phyloP scores from a whole-genome alignment of 1,140 invertebrate species.

The Drosophila pruinosa region DNA sequence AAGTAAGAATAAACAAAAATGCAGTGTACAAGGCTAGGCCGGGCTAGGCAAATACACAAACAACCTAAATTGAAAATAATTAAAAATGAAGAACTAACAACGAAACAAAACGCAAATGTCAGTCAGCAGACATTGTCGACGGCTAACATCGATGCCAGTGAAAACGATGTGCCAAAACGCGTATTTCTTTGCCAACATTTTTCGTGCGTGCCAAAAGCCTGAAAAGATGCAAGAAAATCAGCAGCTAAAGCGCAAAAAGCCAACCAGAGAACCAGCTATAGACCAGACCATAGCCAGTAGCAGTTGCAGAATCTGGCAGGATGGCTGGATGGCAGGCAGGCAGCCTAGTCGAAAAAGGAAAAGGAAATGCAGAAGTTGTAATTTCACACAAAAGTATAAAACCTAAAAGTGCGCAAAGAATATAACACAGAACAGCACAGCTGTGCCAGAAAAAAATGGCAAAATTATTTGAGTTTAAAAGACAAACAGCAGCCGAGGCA shows the following conservation, averaged over 20 bases:
- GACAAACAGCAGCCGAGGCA: slow-evolving; percentile 76
- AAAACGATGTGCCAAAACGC: slow-evolving; percentile 27
- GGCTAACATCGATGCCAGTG: slow-evolving; percentile 23
- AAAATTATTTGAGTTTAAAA: slow-evolving; percentile 81
- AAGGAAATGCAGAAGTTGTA: slow-evolving; percentile 80
- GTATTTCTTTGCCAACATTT: slow-evolving; percentile 70
- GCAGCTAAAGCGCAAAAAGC: slow-evolving; percentile 28
- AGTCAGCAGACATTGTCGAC: slow-evolving; percentile 4
- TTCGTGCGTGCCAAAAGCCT: slow-evolving; percentile 77
- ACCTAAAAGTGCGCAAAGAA: slow-evolving; percentile 67
- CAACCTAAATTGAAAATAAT: slow-evolving; percentile 62
- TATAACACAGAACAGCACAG: slow-evolving; percentile 27
- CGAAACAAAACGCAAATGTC: slow-evolving; percentile 44
- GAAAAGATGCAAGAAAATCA: slow-evolving; percentile 56
- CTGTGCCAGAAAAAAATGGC: slow-evolving; percentile 56
- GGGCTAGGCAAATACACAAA: slow-evolving; percentile 40
- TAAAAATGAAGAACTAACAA: slow-evolving; percentile 63
- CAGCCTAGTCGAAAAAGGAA: slow-evolving; percentile 52
- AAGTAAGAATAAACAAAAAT: neutral
- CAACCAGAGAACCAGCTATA: slow-evolving; percentile 22
- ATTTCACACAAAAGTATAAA: slow-evolving; percentile 78
- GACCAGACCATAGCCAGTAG: neutral
- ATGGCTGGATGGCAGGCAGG: slow-evolving; percentile 10
- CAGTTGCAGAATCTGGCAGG: slow-evolving; percentile 1
- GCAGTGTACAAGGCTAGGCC: neutral